These are phyloP conservation scores for Drosophila equinoxialis DNA, from an alignment of 1,140 invertebrate species.

Conservation along the genomic window DNA sequence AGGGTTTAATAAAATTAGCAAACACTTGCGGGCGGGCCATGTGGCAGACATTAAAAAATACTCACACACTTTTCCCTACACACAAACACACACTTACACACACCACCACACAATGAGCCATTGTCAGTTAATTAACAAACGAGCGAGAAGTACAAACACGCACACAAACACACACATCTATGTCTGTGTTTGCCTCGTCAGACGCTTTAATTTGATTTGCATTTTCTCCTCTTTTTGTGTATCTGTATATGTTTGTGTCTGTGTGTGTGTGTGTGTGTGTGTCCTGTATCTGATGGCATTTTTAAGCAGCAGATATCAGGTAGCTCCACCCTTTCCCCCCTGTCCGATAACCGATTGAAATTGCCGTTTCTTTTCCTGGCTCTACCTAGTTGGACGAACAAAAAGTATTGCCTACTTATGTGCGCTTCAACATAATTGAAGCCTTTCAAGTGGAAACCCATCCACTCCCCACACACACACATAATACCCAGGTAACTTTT, in stretches of 20 bases:
- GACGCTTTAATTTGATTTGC: conserved; percentile 71
- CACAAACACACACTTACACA: conserved; percentile 18
- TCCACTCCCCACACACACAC: too few species aligned
- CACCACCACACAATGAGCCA: conserved; percentile 24
- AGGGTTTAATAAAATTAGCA: conserved; percentile 77
- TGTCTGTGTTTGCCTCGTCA: conserved; percentile 47
- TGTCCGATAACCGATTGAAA: background rate
- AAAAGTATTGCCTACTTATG: conserved; percentile 46
- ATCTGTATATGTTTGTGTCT: background rate
- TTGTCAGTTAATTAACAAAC: conserved; percentile 79
- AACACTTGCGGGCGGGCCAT: conserved; percentile 61
- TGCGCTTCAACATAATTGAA: conserved; percentile 16
- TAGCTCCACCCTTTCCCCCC: too few species aligned
- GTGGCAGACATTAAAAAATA: conserved; percentile 46
- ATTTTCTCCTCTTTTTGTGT: conserved; percentile 34
- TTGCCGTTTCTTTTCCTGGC: background rate
- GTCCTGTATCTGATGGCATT: background rate
- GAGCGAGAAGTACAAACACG: conserved; percentile 31
- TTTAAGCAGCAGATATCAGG: conserved; percentile 7
- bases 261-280: background rate
- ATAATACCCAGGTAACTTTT: too few species aligned
- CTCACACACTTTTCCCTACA: conserved; percentile 17
- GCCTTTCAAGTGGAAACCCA: background rate
- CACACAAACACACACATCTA: background rate
- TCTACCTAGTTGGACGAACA: background rate